Percentiles rank a stretch among this genome's conserved stretches.
Conservation (phyloP, 1,140 invertebrate genomes). For the Drosophila santomea region DNA sequence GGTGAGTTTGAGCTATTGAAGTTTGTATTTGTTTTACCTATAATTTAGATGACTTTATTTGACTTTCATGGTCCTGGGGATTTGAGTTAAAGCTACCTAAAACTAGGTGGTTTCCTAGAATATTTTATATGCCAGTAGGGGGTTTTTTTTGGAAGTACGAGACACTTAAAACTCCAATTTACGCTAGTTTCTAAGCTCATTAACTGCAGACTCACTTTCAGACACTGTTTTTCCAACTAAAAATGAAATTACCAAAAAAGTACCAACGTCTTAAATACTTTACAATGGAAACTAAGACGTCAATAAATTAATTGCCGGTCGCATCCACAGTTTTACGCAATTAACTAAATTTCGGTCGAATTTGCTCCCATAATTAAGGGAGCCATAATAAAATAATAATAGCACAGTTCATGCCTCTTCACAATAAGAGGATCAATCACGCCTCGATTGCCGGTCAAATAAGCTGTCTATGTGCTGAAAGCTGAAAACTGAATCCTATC, state of each 20-base stretch:
- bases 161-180: too few species aligned
- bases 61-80: neutral
- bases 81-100: too few species aligned
- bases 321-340: neutral
- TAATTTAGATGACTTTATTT: neutral
- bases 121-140: too few species aligned
- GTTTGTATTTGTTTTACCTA: neutral
- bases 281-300: too few species aligned
- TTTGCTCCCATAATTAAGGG: slow-evolving; percentile 23
- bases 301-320: too few species aligned
- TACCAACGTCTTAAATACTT: too few species aligned
- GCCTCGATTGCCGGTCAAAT: slow-evolving; percentile 30
- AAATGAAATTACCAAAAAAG: too few species aligned
- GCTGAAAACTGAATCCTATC: neutral
- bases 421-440: slow-evolving; percentile 51
- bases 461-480: slow-evolving; percentile 23
- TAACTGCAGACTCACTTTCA: too few species aligned
- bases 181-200: too few species aligned
- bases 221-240: too few species aligned
- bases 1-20: slow-evolving; percentile 1
- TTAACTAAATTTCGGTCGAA: slow-evolving; percentile 10
- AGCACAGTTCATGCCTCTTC: slow-evolving; percentile 20
- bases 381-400: slow-evolving; percentile 29
- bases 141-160: too few species aligned
- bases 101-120: too few species aligned